Evolutionary conservation across 2,888 invertebrate genomes (phyloP).

Genomic region (Ceraclea dissimilis): DNA sequence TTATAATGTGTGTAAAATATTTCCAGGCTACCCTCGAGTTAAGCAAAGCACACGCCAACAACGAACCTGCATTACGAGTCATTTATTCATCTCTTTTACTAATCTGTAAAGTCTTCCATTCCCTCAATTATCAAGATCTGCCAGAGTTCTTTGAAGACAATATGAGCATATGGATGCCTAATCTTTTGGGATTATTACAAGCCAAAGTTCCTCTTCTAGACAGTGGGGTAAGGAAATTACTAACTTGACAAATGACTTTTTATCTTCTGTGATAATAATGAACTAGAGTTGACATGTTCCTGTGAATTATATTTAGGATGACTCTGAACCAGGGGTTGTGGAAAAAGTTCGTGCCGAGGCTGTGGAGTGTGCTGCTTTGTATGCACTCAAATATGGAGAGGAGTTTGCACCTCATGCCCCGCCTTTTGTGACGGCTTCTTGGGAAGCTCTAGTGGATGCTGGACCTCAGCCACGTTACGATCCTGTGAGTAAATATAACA

Average conservation of each 20-base stretch:
- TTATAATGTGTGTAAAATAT: no score
- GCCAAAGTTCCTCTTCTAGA: slow-evolving; percentile 69
- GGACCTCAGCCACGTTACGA: slow-evolving; percentile 85
- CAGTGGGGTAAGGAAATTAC: slow-evolving; percentile 43
- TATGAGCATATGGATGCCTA: slow-evolving; percentile 91
- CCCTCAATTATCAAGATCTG: slow-evolving; percentile 93
- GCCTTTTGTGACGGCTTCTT: slow-evolving; percentile 88
- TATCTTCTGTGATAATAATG: no score
- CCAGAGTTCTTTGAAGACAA: slow-evolving; percentile 99
- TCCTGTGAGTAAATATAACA: slow-evolving; percentile 48
- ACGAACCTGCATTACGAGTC: slow-evolving; percentile 72
- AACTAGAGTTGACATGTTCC: no score
- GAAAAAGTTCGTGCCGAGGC: slow-evolving; percentile 92
- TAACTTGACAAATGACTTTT: no score
- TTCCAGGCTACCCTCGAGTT: slow-evolving; percentile 77
- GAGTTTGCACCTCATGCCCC: slow-evolving; percentile 88
- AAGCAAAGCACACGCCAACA: slow-evolving; percentile 67
- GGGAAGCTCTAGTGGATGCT: slow-evolving; percentile 83
- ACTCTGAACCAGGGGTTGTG: slow-evolving; percentile 80
- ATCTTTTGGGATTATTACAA: slow-evolving; percentile 75
- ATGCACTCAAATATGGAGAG: slow-evolving; percentile 97
- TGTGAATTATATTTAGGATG: slow-evolving; percentile 47
- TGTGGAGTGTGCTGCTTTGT: slow-evolving; percentile 90
- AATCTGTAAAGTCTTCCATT: slow-evolving; percentile 93
- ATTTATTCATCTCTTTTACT: slow-evolving; percentile 85